Base-by-base conservation (phyloP, 2,888 invertebrate species). In the Archaeoteleia sp. region DNA sequence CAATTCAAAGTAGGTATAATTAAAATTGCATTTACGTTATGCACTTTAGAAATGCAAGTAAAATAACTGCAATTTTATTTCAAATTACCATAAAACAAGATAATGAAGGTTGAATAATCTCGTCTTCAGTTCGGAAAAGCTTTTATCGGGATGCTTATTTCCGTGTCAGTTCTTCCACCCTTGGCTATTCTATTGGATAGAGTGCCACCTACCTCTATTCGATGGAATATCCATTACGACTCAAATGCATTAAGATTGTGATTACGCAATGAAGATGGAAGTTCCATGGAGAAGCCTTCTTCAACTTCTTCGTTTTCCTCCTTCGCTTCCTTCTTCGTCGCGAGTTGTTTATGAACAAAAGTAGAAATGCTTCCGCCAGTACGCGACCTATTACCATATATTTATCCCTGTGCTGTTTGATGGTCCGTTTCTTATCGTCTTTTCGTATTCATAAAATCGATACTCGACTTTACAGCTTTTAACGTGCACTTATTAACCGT, bases 331-430 rank as follows among this genome's bases (percentile, higher is more conserved):
- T 23, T 45, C 17, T 34, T 45, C 27, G 14, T 13, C 13, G 34
- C 17, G 17, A 53, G 53, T 51, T 55, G 49, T 61, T 55, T 55
- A 20, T 29, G 42, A 35, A 54, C 23, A 35, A 43, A 30, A 54
- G 42, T 37, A 13, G 15, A 37, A 35, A 55, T 45, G 13, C 29
- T 27, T 40, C 54, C 25, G 43, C 10, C 32, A n/a, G 32, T 25
- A 17, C 12, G 6, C 39, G 23, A 43, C 12, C 17, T 45, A 43
- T 45, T 43, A 37, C 35, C 43, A 17, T 43, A 34, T 42, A 30
- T 43, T 40, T 34, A 53, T 27, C 34, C 17, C 20, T 30, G 5
- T 12, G 35, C 3, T 6, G 17, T n/a, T 17, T 35, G 27, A 34
- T 48, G 27, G 13, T 9, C 14, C 12, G 32, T 23, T 32, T 35